Conservation (phyloP, 2,888 invertebrate genomes). For the Cylindroiulus punctatus region DNA sequence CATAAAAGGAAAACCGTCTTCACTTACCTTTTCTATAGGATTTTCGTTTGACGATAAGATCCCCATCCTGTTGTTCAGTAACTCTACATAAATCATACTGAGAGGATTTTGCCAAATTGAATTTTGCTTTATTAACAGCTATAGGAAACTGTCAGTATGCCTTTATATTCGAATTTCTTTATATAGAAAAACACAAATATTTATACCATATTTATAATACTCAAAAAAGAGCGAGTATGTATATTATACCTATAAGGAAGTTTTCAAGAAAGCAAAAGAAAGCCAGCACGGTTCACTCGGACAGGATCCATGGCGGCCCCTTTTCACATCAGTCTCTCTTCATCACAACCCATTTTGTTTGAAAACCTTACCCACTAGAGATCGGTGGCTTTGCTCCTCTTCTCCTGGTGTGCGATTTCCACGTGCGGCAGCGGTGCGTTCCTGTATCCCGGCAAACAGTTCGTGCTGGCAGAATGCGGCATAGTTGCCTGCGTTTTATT, state of each 20-base stretch:
- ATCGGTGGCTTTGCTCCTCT: slow-evolving; percentile 36
- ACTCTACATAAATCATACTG: neutral
- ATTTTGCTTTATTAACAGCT: slow-evolving; percentile 42
- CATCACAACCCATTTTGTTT: neutral
- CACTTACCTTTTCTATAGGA: too few species aligned
- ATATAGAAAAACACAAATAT: slow-evolving; percentile 42
- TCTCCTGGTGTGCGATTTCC: neutral
- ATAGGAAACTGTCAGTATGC: slow-evolving; percentile 1
- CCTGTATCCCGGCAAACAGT: slow-evolving; percentile 48
- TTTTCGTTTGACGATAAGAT: too few species aligned
- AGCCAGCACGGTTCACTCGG: neutral
- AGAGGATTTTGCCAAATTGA: slow-evolving; percentile 5
- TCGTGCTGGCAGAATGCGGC: slow-evolving; percentile 55
- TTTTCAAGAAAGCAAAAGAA: slow-evolving; percentile 30
- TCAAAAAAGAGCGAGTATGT: slow-evolving; percentile 38
- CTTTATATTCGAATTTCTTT: slow-evolving; percentile 29
- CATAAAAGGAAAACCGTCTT: too few species aligned
- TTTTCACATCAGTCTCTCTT: neutral
- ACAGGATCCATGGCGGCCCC: neutral
- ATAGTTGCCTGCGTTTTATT: slow-evolving; percentile 30
- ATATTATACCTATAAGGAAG: slow-evolving; percentile 42
- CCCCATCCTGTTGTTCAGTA: too few species aligned
- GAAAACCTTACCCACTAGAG: neutral
- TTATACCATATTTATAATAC: slow-evolving; percentile 42
- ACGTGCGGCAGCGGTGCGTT: neutral